Percentiles rank a stretch among this genome's conserved stretches.
Conservation (phyloP, 1,140 invertebrate species). For the Myzus persicae region DNA sequence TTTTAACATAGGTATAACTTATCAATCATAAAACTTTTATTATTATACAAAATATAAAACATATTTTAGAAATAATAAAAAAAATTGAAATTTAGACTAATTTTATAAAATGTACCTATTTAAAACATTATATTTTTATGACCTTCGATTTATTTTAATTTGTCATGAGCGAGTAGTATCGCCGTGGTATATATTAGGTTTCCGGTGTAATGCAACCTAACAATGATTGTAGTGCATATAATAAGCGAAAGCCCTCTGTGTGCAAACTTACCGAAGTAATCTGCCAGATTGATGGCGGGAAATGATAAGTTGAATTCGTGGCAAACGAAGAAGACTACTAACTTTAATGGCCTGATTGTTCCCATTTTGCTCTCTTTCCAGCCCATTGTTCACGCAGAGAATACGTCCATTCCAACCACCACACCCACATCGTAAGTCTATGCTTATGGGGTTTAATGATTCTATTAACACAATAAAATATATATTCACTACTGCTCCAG, state of each 20-base stretch:
- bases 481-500: not conserved
- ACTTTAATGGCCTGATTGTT: slow-evolving; percentile 50
- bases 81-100: not conserved
- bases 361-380: slow-evolving; percentile 28
- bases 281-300: slow-evolving; percentile 29
- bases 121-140: not conserved
- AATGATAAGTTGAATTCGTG: slow-evolving; percentile 41
- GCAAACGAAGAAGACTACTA: slow-evolving; percentile 7
- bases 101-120: too few species aligned
- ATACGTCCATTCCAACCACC: not conserved
- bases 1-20: not conserved
- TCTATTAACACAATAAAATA: slow-evolving; percentile 38
- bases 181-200: not conserved
- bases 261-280: not conserved
- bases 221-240: not conserved
- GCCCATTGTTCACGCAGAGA: slow-evolving; percentile 29
- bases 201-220: not conserved
- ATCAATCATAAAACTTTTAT: not conserved
- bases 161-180: not conserved
- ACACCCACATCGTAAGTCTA: not conserved
- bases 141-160: not conserved
- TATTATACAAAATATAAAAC: not conserved
- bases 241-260: not conserved
- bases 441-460: slow-evolving; percentile 1
- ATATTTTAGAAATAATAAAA: too few species aligned